Base-by-base conservation (phyloP, 2,888 invertebrate genomes). In the Sminthurinus aureus region DNA sequence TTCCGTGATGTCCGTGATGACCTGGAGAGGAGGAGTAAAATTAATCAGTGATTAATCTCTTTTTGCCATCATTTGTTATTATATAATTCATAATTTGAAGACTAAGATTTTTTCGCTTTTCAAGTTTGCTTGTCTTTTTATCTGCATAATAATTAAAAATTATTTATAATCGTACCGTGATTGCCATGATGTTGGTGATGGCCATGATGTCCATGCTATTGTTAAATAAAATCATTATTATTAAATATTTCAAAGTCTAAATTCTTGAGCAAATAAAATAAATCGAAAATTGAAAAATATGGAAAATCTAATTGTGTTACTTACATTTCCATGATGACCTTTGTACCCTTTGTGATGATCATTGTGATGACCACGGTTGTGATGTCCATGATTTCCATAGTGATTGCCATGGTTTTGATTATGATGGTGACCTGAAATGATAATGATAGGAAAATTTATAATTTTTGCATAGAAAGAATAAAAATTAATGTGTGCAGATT, bases 301-400 rank as follows among this genome's bases (percentile, higher is more conserved):
- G 13, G 20, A 38, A 18, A 38, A n/a, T 8, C 64, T 8, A 13
- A 20, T 78, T 38, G 38, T 38, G 38, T 58, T 64, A 75, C 81
- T 77, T 12, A 81, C 26, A 71, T 84, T 81, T 12, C 85, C 85
- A 58, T 87, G 83, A 76, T 85, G 81, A 0, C 77, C 82, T 20
- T 85, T 80, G 79, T 86, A 84, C 4, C 86, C 87, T 76, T 87
- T 86, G 76, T 86, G 85, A 20, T 82, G 83, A 18, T 86, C 85
- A 77, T 86, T 83, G 66, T 87, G 78, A 38, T 87, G 87, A 0
- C 87, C 87, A 58, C 85, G 83, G 52, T 75, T 26, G 69, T 86
- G 80, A 73, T 85, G 84, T 76, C 86, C 86, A 58, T 87, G 85
- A 82, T 87, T 86, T 52, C 85, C 85, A 79, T 87, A 85, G 64